Evolutionary conservation across 2,113 vertebrate species (phyloP), one percentile per base, ranked within the genome.

Genomic region (Pholis gunnellus): DNA sequence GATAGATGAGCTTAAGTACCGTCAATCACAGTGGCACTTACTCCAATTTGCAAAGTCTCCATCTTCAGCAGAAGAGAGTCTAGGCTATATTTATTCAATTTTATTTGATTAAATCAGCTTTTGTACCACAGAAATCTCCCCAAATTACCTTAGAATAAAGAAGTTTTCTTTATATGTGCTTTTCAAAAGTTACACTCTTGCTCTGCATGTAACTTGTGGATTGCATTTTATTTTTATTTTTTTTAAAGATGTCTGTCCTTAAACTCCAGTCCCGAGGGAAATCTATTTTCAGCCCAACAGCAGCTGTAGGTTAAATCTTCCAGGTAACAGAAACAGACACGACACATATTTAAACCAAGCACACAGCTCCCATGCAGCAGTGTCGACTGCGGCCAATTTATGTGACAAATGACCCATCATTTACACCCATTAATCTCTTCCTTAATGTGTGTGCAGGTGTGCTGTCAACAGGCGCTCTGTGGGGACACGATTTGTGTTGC

Each of bases 391-490:
- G 67, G 56, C 50, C 71, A 73, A 42, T 84, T 81, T 75, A 27
- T 64, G 36, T 84, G 78, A 88, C 72, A 76, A 88, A 89, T 48
- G 75, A 57, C 82, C 48, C 68, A 2, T 83, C 57, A 61, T 42
- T 48, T 66, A 42, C 69, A 78, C 4, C 50, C 50, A 82, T 85
- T 87, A 63, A 88, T 83, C 69, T 68, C 68, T 14, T 63, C 31
- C 57, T 63, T 48, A 66, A 79, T 25, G 9, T 27, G n/a, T 50
- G 70, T n/a, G 71, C 88, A 83, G 85, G 52, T 86, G 56, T 71
- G 59, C 42, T 42, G 67, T 82, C 59, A 63, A 73, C 71, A 68
- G 36, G 13, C 64, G 34, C 14, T 78, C 66, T 34, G 14, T n/a
- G 36, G 61, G 31, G 77, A 65, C 40, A 60, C 3, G 4, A 34